Evolutionary conservation across 2,888 invertebrate genomes (phyloP).

Genomic region (Laothoe populi): DNA sequence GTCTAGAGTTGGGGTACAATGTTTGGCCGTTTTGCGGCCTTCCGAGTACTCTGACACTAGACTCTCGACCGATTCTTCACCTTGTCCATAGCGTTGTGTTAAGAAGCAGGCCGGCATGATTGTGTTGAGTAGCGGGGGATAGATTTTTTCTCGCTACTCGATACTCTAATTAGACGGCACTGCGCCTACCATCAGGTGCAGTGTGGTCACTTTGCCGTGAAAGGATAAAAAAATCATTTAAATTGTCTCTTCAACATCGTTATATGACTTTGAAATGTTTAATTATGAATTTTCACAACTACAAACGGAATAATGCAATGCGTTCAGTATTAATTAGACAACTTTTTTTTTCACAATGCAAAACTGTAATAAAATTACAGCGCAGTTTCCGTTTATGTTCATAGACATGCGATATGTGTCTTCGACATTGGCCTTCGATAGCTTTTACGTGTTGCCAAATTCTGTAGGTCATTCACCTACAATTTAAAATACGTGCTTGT

Average conservation of each 20-base stretch:
- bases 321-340: neutral
- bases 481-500: neutral
- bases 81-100: too few species aligned
- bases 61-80: too few species aligned
- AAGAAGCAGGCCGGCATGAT: too few species aligned
- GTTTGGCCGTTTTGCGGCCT: too few species aligned
- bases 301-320: neutral
- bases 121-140: too few species aligned
- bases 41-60: too few species aligned
- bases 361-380: conserved; percentile 7
- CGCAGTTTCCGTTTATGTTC: conserved; percentile 27
- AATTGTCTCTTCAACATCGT: neutral
- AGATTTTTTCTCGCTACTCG: too few species aligned
- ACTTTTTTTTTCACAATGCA: conserved; percentile 3
- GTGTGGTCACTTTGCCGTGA: too few species aligned
- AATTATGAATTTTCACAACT: conserved; percentile 1
- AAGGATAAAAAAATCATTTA: too few species aligned
- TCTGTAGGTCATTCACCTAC: conserved; percentile 6
- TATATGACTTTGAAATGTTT: neutral
- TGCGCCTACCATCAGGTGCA: too few species aligned
- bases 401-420: conserved; percentile 29
- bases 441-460: neutral
- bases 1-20: too few species aligned
- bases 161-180: too few species aligned
- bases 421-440: conserved; percentile 32